phyloP scores from a whole-genome alignment of 2,888 invertebrate species.

The Leucophora obtusa region DNA sequence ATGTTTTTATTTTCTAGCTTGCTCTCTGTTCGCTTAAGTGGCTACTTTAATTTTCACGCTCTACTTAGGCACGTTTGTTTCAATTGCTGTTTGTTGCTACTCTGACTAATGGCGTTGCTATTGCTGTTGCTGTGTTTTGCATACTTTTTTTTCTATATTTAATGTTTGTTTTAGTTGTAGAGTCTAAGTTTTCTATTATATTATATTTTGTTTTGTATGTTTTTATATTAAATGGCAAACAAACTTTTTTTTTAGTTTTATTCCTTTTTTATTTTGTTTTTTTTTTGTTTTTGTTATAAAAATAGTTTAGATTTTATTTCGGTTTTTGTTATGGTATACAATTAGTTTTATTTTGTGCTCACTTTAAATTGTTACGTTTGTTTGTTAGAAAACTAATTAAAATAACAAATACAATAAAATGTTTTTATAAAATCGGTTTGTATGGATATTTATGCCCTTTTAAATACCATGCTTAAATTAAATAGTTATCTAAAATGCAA shows the following conservation, averaged over 20 bases:
- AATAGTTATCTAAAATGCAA: too few relatives aligned
- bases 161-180: not conserved
- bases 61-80: slow-evolving; percentile 64
- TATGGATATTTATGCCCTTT: too few relatives aligned
- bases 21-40: slow-evolving; percentile 44
- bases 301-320: slow-evolving; percentile 2
- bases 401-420: slow-evolving; percentile 7
- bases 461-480: too few relatives aligned
- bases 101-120: not conserved
- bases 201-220: slow-evolving; percentile 8
- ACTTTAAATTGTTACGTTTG: slow-evolving; percentile 19
- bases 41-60: slow-evolving; percentile 66
- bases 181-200: slow-evolving; percentile 31
- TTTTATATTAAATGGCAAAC: slow-evolving; percentile 32
- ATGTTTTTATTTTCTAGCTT: not conserved
- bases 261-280: too few relatives aligned
- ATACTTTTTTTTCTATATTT: slow-evolving; percentile 1
- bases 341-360: slow-evolving; percentile 6
- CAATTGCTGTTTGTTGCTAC: slow-evolving; percentile 34
- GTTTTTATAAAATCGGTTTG: too few relatives aligned
- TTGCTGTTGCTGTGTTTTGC: not conserved
- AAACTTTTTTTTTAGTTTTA: not conserved
- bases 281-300: not conserved
- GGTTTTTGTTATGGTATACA: not conserved
- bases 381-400: slow-evolving; percentile 40